Percentiles rank a stretch among this genome's conserved stretches.
Evolutionary conservation across 2,797 vertebrate species (phyloP).

Genomic region (Eulemur albifrons): DNA sequence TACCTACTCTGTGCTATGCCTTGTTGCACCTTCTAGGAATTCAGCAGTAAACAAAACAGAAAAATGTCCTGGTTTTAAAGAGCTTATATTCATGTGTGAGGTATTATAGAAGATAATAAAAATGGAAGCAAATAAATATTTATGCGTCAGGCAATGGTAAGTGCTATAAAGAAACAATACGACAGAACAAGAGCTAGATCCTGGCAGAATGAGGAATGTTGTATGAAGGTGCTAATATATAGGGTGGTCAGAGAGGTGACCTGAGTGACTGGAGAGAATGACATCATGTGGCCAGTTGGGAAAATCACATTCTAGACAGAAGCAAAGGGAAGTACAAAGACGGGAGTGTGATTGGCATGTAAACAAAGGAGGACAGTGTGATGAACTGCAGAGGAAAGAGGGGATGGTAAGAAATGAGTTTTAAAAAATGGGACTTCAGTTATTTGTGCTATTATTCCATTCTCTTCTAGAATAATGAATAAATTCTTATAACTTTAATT

Average conservation of each 20-base stretch:
- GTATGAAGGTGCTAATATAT: neutral
- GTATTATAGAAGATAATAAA: neutral
- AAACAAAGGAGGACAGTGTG: neutral
- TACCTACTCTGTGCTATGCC: neutral
- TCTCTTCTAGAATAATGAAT: neutral
- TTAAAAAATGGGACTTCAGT: neutral
- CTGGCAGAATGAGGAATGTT: neutral
- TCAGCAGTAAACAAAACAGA: neutral
- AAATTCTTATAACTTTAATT: neutral
- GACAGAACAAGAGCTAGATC: rapidly evolving
- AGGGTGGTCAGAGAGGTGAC: too few relatives aligned
- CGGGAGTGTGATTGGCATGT: neutral
- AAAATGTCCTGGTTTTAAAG: neutral
- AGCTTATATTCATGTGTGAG: neutral
- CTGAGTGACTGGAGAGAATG: neutral
- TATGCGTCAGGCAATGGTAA: neutral
- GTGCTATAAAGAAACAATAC: neutral
- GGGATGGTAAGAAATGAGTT: neutral
- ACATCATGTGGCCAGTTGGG: neutral
- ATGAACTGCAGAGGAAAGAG: neutral
- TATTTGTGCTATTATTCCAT: neutral
- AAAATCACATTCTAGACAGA: neutral
- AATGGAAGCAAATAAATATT: neutral
- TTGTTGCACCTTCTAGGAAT: neutral
- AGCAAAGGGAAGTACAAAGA: neutral